phyloP scores from a whole-genome alignment of 37 sponge, comb jelly and placozoan species.

The Ephydatia muelleri region DNA sequence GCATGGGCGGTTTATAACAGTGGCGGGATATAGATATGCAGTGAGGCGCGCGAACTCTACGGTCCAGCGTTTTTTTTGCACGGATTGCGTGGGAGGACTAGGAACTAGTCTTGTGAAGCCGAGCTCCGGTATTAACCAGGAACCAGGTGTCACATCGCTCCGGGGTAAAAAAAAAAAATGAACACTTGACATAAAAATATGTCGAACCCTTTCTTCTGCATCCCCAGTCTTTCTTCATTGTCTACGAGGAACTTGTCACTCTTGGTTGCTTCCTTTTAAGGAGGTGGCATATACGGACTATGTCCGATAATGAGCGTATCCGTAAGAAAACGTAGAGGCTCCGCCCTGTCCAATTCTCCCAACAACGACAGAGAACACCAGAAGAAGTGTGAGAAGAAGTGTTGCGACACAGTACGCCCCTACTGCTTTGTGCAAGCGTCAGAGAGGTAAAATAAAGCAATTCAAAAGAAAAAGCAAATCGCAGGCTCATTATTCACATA shows the following conservation, averaged over 20 bases:
- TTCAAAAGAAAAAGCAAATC: not conserved
- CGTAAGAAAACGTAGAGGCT: not conserved
- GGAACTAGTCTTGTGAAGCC: not conserved
- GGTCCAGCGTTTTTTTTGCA: not conserved
- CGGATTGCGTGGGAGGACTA: not conserved
- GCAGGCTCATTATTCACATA: not conserved
- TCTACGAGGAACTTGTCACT: not conserved
- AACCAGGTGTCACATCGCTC: not conserved
- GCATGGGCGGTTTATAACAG: not conserved
- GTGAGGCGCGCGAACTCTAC: not conserved
- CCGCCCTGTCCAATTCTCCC: not conserved
- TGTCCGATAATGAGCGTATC: not conserved
- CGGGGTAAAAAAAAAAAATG: not conserved
- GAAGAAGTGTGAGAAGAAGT: constrained; percentile 59
- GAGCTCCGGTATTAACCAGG: not conserved
- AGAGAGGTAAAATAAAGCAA: constrained; percentile 18
- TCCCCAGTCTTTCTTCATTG: not conserved
- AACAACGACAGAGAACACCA: not conserved
- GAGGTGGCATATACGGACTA: not conserved
- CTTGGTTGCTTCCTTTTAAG: not conserved
- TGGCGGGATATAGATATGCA: not conserved
- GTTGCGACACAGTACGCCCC: constrained; percentile 41
- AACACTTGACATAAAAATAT: too few relatives aligned
- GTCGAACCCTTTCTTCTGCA: not conserved
- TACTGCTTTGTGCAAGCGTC: constrained; percentile 60